Conservation (phyloP, 2,797 vertebrate species). For the Syndactyla subalaris region DNA sequence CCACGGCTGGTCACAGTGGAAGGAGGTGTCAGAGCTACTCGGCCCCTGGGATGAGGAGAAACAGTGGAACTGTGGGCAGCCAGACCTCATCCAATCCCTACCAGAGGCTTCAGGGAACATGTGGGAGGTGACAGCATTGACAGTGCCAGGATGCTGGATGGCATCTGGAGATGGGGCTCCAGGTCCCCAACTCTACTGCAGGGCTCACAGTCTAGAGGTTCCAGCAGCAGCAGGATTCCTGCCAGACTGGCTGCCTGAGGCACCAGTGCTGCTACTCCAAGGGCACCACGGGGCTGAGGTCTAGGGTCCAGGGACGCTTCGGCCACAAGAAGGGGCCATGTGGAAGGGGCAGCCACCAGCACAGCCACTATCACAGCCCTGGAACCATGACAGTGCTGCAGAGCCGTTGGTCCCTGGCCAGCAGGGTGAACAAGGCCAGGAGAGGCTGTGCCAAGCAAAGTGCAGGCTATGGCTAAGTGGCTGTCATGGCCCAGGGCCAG, state of each 20-base stretch:
- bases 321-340: not conserved
- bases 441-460: not conserved
- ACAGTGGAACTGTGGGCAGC: not conserved
- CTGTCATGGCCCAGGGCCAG: not conserved
- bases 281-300: not conserved
- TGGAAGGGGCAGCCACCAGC: not conserved
- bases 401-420: accelerated
- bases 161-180: not conserved
- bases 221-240: not conserved
- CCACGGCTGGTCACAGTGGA: accelerated
- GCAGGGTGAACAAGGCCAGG: not conserved
- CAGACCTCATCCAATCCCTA: accelerated
- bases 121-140: not conserved
- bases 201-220: accelerated
- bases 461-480: not conserved
- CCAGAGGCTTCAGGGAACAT: not conserved
- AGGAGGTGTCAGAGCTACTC: not conserved
- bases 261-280: not conserved
- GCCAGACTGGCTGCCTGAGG: not conserved
- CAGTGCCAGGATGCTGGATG: accelerated
- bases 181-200: accelerated
- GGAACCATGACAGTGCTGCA: not conserved
- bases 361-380: not conserved
- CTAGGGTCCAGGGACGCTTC: not conserved
- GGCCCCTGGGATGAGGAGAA: not conserved